Percentiles rank a stretch among this genome's conserved stretches.
Conservation (phyloP, 1,140 invertebrate genomes). For the Uloborus diversus region DNA sequence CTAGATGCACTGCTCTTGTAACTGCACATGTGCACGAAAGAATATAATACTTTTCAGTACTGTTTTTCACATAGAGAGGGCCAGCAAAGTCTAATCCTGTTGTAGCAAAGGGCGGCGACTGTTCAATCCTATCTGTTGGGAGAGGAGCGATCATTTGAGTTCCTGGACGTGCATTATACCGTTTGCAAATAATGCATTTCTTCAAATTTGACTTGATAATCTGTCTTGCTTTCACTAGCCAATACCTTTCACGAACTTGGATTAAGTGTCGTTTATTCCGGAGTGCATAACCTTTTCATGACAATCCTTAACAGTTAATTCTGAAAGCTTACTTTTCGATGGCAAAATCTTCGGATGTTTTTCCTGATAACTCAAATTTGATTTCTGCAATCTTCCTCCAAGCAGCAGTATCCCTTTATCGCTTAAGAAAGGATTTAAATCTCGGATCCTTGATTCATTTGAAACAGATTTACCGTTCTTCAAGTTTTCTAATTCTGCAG, state of each 20-base stretch:
- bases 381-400: no score
- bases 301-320: not conserved
- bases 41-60: constrained; percentile 57
- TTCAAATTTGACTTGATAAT: not conserved
- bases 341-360: not conserved
- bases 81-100: not conserved
- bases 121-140: not conserved
- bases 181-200: not conserved
- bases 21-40: constrained; percentile 64
- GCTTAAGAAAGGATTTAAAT: no score
- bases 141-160: not conserved
- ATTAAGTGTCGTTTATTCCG: not conserved
- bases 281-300: not conserved
- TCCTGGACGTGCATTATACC: not conserved
- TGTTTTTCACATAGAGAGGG: not conserved
- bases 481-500: no score
- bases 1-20: constrained; percentile 64
- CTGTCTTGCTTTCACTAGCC: not conserved
- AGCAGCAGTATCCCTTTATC: no score
- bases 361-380: no score
- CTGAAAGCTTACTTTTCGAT: not conserved
- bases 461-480: no score
- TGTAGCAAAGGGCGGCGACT: not conserved
- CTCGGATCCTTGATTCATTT: no score
- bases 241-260: not conserved